phyloP scores from a whole-genome alignment of 2,888 invertebrate genomes.

The Mechanitis mazaeus region DNA sequence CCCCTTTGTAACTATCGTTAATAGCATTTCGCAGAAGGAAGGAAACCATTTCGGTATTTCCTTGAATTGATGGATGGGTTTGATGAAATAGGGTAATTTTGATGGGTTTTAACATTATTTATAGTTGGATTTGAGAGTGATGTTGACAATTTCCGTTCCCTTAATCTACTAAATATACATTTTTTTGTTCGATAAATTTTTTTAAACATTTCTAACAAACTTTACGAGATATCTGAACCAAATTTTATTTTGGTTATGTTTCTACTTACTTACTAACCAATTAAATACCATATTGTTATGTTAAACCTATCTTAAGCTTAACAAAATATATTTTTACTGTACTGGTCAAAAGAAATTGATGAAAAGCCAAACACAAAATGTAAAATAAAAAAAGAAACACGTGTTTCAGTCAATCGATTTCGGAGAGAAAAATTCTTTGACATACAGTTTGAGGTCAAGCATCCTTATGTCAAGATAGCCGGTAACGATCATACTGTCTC shows the following conservation, averaged over 20 bases:
- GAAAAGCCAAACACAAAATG: too few relatives aligned
- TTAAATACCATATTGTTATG: too few relatives aligned
- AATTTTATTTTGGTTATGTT: too few relatives aligned
- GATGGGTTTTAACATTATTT: neutral
- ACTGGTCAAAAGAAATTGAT: neutral
- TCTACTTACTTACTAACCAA: too few relatives aligned
- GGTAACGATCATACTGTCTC: conserved; percentile 29
- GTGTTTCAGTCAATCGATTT: conserved; percentile 29
- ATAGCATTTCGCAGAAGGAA: conserved; percentile 30
- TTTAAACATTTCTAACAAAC: neutral
- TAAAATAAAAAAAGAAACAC: conserved; percentile 13
- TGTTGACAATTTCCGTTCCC: neutral
- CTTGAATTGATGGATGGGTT: conserved; percentile 41
- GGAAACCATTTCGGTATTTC: conserved; percentile 47
- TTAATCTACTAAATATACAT: too few relatives aligned
- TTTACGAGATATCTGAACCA: neutral
- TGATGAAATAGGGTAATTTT: conserved; percentile 9
- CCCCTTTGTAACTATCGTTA: neutral
- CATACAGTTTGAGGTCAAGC: conserved; percentile 32
- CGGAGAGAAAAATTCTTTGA: conserved; percentile 27
- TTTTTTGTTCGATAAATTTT: neutral
- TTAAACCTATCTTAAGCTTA: neutral
- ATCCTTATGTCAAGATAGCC: conserved; percentile 28
- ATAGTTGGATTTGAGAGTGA: neutral
- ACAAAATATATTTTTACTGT: neutral